Evolutionary conservation across 2,888 invertebrate genomes (phyloP).

Genomic region (Leptinotarsa juncta): DNA sequence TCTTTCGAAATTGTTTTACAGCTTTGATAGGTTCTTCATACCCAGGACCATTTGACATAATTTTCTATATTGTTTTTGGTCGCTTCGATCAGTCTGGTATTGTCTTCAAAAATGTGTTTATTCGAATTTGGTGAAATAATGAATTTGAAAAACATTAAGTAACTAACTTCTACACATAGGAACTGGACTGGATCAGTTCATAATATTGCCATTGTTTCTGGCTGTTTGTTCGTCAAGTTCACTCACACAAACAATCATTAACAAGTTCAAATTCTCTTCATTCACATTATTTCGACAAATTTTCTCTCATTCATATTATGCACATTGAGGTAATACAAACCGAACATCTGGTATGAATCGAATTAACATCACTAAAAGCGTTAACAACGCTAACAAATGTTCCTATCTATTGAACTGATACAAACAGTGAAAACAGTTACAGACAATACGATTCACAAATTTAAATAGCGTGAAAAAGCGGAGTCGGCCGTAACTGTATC

Average conservation of each 20-base stretch:
- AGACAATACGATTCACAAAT: slow-evolving; percentile 15
- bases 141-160: too few relatives aligned
- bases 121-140: too few relatives aligned
- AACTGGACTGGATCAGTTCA: too few relatives aligned
- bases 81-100: too few relatives aligned
- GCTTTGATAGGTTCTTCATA: too few relatives aligned
- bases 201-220: too few relatives aligned
- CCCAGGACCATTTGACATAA: too few relatives aligned
- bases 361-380: slow-evolving; percentile 7
- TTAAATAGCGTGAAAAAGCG: slow-evolving; percentile 13
- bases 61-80: too few relatives aligned
- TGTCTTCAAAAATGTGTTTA: too few relatives aligned
- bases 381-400: slow-evolving; percentile 25
- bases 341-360: slow-evolving; percentile 1
- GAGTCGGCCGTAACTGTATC: slow-evolving; percentile 20
- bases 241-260: not conserved
- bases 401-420: slow-evolving; percentile 29
- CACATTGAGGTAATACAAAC: not conserved
- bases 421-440: slow-evolving; percentile 23
- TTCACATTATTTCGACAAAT: not conserved
- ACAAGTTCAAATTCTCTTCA: not conserved
- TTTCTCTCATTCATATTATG: not conserved
- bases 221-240: not conserved
- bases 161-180: too few relatives aligned
- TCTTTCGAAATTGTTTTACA: too few relatives aligned